These are phyloP conservation scores for Heliocidaris erythrogramma DNA, from an alignment of 35 echinoderm and acorn worm genomes.

Conservation along the genomic window DNA sequence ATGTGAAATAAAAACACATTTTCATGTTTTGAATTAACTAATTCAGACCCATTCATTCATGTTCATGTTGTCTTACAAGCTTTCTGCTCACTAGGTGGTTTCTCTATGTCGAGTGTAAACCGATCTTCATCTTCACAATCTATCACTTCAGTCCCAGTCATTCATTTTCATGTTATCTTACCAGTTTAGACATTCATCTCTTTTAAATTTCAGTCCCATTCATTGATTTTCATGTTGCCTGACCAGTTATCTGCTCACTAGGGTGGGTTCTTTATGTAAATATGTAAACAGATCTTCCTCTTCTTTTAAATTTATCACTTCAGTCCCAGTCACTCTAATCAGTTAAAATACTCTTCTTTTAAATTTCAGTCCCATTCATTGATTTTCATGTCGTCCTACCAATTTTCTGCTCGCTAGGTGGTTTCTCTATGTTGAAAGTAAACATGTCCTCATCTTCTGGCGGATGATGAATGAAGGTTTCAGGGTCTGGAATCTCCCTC, in stretches of 20 bases:
- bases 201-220: not conserved
- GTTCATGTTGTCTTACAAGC: no score
- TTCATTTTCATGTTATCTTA: no score
- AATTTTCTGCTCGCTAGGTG: not conserved
- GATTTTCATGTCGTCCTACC: not conserved
- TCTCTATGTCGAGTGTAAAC: no score
- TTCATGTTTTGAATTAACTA: no score
- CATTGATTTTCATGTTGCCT: not conserved
- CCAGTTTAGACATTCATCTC: no score
- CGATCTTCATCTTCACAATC: no score
- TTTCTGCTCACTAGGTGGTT: no score
- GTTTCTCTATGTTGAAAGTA: slow-evolving; percentile 77
- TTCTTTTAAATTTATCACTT: not conserved
- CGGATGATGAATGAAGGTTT: slow-evolving; percentile 70
- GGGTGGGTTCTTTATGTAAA: slow-evolving; percentile 59
- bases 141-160: no score
- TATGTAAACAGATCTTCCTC: slow-evolving; percentile 63
- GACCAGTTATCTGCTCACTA: not conserved
- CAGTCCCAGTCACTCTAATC: not conserved
- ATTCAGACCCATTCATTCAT: no score
- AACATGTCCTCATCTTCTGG: slow-evolving; percentile 80
- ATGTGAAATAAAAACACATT: no score
- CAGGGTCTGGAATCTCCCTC: slow-evolving; percentile 59
- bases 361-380: not conserved
- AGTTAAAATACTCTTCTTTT: not conserved